Percentiles rank a stretch among this genome's conserved stretches.
phyloP scores from a whole-genome alignment of 2,888 invertebrate species.

The Rotaria macrura region DNA sequence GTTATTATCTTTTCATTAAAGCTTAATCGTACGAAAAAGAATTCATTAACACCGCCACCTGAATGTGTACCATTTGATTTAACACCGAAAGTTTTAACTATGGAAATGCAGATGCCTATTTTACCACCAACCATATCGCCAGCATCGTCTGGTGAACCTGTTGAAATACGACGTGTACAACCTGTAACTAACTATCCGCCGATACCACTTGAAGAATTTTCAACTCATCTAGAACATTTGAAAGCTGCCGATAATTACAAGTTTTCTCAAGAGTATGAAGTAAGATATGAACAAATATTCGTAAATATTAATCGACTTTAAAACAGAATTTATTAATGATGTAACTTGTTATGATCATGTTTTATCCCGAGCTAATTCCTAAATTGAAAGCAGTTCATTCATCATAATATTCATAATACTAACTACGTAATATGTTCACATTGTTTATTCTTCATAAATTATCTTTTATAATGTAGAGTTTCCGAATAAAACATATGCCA shows the following conservation, averaged over 20 bases:
- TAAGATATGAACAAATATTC: background rate
- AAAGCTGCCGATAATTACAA: slow-evolving; percentile 89
- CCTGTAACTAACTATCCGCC: slow-evolving; percentile 59
- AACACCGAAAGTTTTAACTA: slow-evolving; percentile 4
- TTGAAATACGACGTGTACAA: background rate
- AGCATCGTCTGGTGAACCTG: slow-evolving; percentile 8
- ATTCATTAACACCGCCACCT: slow-evolving; percentile 2
- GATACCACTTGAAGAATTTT: slow-evolving; percentile 80
- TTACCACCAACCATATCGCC: background rate
- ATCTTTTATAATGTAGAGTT: too few species aligned
- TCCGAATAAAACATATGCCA: too few species aligned
- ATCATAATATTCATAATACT: too few species aligned
- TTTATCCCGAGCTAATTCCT: too few species aligned
- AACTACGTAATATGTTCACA: too few species aligned
- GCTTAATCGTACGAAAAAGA: slow-evolving; percentile 6
- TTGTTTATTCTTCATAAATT: too few species aligned
- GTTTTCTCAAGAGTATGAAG: slow-evolving; percentile 86
- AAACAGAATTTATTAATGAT: too few species aligned
- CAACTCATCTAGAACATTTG: slow-evolving; percentile 84
- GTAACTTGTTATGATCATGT: too few species aligned
- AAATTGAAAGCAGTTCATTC: too few species aligned
- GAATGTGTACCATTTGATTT: slow-evolving; percentile 23
- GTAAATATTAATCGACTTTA: too few species aligned
- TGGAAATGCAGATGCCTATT: slow-evolving; percentile 16
- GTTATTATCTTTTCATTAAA: background rate